Conservation (phyloP, 2,113 vertebrate genomes). For the Marmota monax region DNA sequence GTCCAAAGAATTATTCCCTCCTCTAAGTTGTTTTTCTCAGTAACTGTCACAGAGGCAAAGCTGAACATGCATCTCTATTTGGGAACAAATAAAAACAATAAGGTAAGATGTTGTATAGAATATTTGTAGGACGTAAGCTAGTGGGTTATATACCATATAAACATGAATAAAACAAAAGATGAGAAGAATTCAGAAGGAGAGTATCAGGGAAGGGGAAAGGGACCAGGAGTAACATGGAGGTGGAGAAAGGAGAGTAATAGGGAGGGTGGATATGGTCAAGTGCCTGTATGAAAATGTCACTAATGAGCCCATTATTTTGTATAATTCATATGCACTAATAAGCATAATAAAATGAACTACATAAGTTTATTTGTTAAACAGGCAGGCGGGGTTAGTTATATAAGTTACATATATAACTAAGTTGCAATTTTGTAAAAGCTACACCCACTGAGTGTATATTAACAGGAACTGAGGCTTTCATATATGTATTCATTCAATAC, state of each 20-base stretch:
- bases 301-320: background rate
- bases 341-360: background rate
- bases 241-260: background rate
- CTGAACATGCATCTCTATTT: background rate
- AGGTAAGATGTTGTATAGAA: background rate
- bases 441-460: background rate
- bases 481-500: background rate
- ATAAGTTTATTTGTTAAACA: background rate
- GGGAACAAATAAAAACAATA: conserved; percentile 12
- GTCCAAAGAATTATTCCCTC: too few species aligned
- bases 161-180: background rate
- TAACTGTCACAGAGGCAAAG: too few species aligned
- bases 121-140: background rate
- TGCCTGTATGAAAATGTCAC: background rate
- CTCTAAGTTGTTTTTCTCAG: too few species aligned
- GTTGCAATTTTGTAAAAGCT: background rate
- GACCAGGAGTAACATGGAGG: background rate
- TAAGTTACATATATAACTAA: background rate
- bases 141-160: background rate
- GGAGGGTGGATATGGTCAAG: background rate
- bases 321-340: background rate
- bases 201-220: background rate
- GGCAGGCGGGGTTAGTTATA: background rate
- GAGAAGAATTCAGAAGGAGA: background rate
- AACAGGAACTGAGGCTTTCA: background rate